Conservation (phyloP, 1,140 invertebrate species). For the Pseudomyrmex flavicornis region DNA sequence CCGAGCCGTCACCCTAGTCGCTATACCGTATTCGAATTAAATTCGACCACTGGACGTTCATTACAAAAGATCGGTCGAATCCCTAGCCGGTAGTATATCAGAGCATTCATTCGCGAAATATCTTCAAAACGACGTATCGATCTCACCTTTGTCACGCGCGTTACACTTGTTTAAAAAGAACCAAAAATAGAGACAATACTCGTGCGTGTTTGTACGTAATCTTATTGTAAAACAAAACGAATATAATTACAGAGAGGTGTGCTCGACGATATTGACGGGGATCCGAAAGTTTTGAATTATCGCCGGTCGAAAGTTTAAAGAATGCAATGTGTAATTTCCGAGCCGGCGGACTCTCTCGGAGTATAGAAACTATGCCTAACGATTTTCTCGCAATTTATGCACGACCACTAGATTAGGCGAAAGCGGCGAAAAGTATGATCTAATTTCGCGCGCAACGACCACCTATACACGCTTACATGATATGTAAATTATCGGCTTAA, state of each 20-base stretch:
- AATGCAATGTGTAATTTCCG: slow-evolving; percentile 68
- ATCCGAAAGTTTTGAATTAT: slow-evolving; percentile 70
- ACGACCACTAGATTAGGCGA: slow-evolving; percentile 47
- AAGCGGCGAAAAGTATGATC: slow-evolving; percentile 57
- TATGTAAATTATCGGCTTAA: slow-evolving; percentile 34
- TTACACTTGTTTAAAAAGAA: slow-evolving; percentile 13
- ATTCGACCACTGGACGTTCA: slow-evolving; percentile 75
- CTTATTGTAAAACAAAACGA: slow-evolving; percentile 18
- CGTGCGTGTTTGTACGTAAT: neutral
- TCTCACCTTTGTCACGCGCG: neutral
- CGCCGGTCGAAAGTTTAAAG: slow-evolving; percentile 68
- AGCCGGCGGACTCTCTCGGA: slow-evolving; percentile 29
- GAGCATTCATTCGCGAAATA: slow-evolving; percentile 62
- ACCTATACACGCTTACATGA: slow-evolving; percentile 3
- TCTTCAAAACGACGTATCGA: slow-evolving; percentile 22
- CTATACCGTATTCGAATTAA: slow-evolving; percentile 76
- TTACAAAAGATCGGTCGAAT: slow-evolving; percentile 67
- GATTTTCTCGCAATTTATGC: slow-evolving; percentile 72
- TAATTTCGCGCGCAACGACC: slow-evolving; percentile 47
- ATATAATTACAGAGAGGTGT: slow-evolving; percentile 6
- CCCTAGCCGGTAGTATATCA: slow-evolving; percentile 29
- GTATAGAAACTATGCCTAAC: slow-evolving; percentile 67
- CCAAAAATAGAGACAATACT: neutral
- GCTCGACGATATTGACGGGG: slow-evolving; percentile 12
- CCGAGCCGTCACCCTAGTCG: slow-evolving; percentile 76